A percentile compares a stretch with the other conserved stretches of the same genome.
phyloP scores from a whole-genome alignment of 2,797 vertebrate genomes.

The Enteromius viviparus region DNA sequence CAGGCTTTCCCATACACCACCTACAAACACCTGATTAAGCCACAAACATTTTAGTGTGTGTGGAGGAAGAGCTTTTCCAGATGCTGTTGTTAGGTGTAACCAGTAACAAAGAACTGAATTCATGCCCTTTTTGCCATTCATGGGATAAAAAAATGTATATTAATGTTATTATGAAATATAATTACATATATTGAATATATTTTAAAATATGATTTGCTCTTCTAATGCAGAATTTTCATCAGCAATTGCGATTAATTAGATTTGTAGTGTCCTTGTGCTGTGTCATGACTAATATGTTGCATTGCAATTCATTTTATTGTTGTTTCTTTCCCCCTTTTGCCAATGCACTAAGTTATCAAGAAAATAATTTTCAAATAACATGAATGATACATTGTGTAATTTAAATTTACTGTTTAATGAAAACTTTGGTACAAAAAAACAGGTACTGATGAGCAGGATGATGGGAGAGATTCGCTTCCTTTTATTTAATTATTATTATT shows the following conservation, averaged over 20 bases:
- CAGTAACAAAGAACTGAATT: conserved; percentile 17
- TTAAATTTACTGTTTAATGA: too few relatives aligned
- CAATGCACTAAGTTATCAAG: background rate
- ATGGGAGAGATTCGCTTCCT: background rate
- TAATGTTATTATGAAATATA: background rate
- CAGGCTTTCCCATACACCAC: conserved; percentile 29
- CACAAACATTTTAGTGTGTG: conserved; percentile 28
- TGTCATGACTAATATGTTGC: background rate
- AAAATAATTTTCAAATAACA: background rate
- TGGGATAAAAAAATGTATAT: too few relatives aligned
- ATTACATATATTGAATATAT: background rate
- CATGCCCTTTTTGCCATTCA: background rate
- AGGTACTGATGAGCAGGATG: background rate
- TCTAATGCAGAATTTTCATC: background rate
- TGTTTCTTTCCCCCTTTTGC: background rate
- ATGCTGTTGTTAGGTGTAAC: conserved; percentile 44
- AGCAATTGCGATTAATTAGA: background rate
- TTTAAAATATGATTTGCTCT: background rate
- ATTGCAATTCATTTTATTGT: background rate
- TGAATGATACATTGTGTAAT: background rate
- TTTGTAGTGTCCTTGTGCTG: background rate
- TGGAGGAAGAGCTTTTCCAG: conserved; percentile 37
- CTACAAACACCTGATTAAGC: conserved; percentile 44
- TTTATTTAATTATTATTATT: too few relatives aligned
- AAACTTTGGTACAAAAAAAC: background rate